Percentiles rank a stretch among this genome's conserved stretches.
These are phyloP conservation scores for Vidua macroura DNA, from an alignment of 2,113 vertebrate genomes.

Conservation along the genomic window DNA sequence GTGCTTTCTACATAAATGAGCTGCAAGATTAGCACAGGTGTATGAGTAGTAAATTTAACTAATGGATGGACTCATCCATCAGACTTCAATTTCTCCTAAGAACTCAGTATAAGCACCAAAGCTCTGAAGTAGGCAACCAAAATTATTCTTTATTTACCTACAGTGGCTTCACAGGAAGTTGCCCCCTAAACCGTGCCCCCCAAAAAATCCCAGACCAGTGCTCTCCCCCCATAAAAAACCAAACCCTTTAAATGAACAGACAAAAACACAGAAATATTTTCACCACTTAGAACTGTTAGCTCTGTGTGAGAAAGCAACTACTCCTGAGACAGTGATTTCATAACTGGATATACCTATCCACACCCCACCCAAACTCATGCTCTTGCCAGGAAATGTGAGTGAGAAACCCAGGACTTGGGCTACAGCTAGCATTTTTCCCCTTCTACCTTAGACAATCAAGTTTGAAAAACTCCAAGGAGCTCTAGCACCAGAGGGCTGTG, in stretches of 20 bases:
- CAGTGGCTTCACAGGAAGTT: background rate
- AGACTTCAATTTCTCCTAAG: background rate
- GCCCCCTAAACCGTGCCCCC: background rate
- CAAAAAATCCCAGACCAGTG: background rate
- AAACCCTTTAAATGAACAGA: background rate
- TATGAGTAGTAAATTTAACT: background rate
- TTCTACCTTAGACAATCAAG: background rate
- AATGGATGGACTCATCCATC: background rate
- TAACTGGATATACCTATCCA: background rate
- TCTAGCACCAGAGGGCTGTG: background rate
- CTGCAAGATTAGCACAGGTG: background rate
- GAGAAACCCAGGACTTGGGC: background rate
- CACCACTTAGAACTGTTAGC: background rate
- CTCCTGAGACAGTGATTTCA: background rate
- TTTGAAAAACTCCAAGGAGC: background rate
- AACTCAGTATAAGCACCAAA: background rate
- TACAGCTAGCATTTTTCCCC: background rate
- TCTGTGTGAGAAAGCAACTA: background rate
- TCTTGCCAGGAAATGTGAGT: background rate
- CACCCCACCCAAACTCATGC: background rate
- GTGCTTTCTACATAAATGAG: background rate
- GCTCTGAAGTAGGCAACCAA: background rate
- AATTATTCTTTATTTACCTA: background rate
- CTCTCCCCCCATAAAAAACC: accelerated
- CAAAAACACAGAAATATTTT: background rate